phyloP scores from a whole-genome alignment of 2,888 invertebrate species.

The Alviniconcha strummeri region DNA sequence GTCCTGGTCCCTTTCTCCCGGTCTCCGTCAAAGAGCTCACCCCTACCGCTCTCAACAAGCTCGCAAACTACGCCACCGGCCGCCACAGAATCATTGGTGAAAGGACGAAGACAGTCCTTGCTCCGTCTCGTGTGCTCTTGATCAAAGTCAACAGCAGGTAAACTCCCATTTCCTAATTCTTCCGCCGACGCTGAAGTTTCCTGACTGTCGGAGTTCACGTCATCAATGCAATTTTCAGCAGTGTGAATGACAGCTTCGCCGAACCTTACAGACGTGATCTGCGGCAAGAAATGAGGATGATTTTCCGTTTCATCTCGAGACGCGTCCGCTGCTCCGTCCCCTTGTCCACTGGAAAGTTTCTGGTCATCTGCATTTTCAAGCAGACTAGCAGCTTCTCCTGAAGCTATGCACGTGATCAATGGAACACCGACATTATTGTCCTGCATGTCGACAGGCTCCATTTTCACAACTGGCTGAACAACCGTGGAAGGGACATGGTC shows the following conservation, averaged over 20 bases:
- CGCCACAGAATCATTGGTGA: background rate
- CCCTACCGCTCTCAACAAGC: background rate
- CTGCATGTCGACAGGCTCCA: background rate
- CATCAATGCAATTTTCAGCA: no score
- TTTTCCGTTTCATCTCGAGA: no score
- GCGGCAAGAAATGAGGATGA: no score
- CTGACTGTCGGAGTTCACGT: no score
- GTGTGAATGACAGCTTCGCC: no score
- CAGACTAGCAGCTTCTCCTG: slow-evolving; percentile 3
- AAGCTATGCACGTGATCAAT: slow-evolving; percentile 10
- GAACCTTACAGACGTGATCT: no score
- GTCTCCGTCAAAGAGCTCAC: background rate
- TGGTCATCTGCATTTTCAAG: background rate
- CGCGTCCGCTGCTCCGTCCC: no score
- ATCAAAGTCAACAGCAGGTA: no score
- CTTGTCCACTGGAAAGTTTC: background rate
- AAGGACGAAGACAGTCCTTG: no score
- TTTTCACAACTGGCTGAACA: background rate
- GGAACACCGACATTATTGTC: background rate
- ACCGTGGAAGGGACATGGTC: background rate
- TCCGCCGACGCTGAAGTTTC: no score
- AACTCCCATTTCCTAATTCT: no score
- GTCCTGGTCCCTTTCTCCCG: background rate
- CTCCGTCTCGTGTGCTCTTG: no score
- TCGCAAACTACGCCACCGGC: background rate